These are phyloP conservation scores for Drosophila paulistorum DNA, from an alignment of 1,140 invertebrate genomes.

Conservation along the genomic window DNA sequence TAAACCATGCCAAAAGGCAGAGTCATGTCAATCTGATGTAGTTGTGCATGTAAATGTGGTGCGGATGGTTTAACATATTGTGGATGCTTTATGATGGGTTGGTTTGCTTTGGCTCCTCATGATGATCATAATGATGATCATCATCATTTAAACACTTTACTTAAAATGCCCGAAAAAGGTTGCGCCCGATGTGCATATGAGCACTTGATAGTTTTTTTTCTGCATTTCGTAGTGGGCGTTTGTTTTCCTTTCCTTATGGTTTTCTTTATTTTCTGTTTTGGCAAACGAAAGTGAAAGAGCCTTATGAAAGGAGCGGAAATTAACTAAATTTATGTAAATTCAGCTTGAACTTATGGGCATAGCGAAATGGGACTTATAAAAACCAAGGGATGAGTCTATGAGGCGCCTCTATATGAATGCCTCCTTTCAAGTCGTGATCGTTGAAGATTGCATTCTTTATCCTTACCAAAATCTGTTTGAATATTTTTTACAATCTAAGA, in stretches of 20 bases:
- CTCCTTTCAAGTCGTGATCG: too few species aligned
- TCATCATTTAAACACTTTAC: conserved; percentile 19
- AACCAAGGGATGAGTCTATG: background rate
- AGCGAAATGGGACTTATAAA: background rate
- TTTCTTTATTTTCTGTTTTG: background rate
- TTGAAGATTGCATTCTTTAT: too few species aligned
- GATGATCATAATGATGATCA: conserved; percentile 8
- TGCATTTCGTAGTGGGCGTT: conserved; percentile 42
- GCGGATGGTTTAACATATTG: background rate
- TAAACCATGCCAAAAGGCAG: conserved; percentile 55
- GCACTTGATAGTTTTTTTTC: conserved; percentile 37
- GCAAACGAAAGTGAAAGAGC: conserved; percentile 56
- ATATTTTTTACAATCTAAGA: too few species aligned
- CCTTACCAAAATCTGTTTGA: too few species aligned
- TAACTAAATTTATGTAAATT: background rate
- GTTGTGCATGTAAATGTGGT: conserved; percentile 21
- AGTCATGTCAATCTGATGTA: conserved; percentile 51
- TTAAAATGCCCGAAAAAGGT: conserved; percentile 19
- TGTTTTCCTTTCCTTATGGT: conserved; percentile 6
- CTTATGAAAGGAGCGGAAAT: conserved; percentile 13
- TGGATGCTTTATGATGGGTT: background rate
- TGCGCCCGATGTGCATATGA: conserved; percentile 43
- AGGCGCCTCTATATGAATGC: too few species aligned
- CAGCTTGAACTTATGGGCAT: background rate
- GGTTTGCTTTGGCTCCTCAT: background rate